Evolutionary conservation across 2,888 invertebrate genomes (phyloP).

Genomic region (Apotomis capreana): DNA sequence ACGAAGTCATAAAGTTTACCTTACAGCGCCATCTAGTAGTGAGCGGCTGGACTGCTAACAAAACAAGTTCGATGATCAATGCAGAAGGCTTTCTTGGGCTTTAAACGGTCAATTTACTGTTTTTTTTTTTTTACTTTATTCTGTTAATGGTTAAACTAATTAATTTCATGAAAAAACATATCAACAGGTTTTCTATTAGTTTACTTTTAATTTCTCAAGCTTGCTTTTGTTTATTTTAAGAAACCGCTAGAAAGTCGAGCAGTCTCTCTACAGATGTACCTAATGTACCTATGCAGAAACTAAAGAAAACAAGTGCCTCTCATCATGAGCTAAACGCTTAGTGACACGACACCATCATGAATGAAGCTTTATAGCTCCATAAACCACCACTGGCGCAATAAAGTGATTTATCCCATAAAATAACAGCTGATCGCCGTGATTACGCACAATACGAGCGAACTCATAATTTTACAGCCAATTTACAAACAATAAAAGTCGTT

Average conservation of each 20-base stretch:
- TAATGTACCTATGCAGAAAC: not conserved
- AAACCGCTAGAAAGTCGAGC: not conserved
- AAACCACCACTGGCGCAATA: slow-evolving; percentile 73
- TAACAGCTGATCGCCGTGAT: slow-evolving; percentile 80
- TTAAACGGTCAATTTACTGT: not conserved
- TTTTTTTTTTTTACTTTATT: not conserved
- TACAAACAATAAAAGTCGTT: slow-evolving; percentile 84
- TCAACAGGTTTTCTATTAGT: too few relatives aligned
- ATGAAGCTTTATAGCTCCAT: slow-evolving; percentile 68
- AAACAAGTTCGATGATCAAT: slow-evolving; percentile 20
- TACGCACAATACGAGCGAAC: slow-evolving; percentile 78
- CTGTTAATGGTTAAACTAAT: too few relatives aligned
- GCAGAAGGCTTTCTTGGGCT: not conserved
- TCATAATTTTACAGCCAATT: slow-evolving; percentile 84
- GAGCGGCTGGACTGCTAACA: slow-evolving; percentile 55
- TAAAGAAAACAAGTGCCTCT: slow-evolving; percentile 12
- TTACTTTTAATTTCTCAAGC: too few relatives aligned
- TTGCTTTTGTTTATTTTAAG: too few relatives aligned
- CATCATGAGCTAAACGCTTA: slow-evolving; percentile 36
- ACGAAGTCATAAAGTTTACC: not conserved
- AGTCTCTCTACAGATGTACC: not conserved
- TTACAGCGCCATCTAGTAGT: slow-evolving; percentile 62
- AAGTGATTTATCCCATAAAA: slow-evolving; percentile 79
- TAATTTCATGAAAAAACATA: too few relatives aligned
- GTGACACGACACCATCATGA: slow-evolving; percentile 55